Base-by-base conservation (phyloP, 2,888 invertebrate species). In the Cynaeus angustus region DNA sequence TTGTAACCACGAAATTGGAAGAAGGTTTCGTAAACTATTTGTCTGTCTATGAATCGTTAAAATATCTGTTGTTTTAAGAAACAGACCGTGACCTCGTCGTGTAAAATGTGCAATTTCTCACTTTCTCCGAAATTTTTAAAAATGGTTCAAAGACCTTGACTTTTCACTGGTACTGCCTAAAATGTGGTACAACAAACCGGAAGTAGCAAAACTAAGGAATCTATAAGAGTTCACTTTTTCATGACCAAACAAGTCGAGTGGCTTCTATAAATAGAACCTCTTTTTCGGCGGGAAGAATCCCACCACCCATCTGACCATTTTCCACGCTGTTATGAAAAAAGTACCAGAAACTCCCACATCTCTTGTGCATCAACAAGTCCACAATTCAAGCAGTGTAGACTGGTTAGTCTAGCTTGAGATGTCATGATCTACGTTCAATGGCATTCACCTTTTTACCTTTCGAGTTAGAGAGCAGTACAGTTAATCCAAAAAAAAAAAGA, bases 371-470 rank as follows among this genome's bases (percentile, higher is more conserved):
- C 50, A 52, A 7, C 16, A 37, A 46, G 45, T 45, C 21, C 13
- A 56, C 28, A 30, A 38, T 28, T 21, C 30, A 14, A 10, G 41
- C 56, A 61, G 62, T 33, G 52, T 61, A 66, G 66, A 71, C 71
- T 71, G 72, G 72, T 71, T 74, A 72, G 70, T 71, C 74, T 74
- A 73, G 68, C 68, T 58, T 50, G 70, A 74, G 74, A 73, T 77
- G 77, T 76, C 75, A 76, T 72, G 76, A 73, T 72, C 68, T 67
- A 71, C 68, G 75, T 74, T 72, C 73, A 66, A 74, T 75, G 77
- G 74, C 77, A 76, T 77, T 77, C 76, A 77, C 77, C 76, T 77
- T 75, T 76, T 70, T 71, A 62, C 66, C 73, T 75, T 66, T 66
- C 52, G 45, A 65, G 28, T 30, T 52, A 64, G 46, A 50, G 21